Evolutionary conservation across 2,888 invertebrate species (phyloP), one percentile per base, ranked within the genome.

Genomic region (Caenorhabditis macrosperma): DNA sequence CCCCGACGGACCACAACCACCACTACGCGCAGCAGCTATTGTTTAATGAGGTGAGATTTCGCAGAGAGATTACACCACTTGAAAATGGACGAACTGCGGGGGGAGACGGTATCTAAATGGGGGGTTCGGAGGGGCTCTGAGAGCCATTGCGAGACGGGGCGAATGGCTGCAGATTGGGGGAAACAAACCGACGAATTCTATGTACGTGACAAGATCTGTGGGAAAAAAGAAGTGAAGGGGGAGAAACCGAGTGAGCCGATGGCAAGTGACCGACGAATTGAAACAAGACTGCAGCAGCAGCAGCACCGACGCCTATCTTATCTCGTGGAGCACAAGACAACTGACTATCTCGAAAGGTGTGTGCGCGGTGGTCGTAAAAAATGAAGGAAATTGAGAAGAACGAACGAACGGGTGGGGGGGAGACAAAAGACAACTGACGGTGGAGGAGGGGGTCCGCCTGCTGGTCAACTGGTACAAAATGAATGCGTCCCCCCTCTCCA

Each of bases 31-130:
- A n/a, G 38, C 38, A 22, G 26, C 63, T 24, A 38, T 72, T 64
- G 57, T 64, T 48, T 72, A 64, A 72, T 63, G 33, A 64, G 72
- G 72, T 72, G 72, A 72, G 72, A 72, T 72, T 72, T 64, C 46
- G 35, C 33, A 30, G 9, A 4, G 20, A 69, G 69, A 69, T 69
- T 69, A 69, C 68, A 68, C 17, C 44, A 44, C 55, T 66, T 44
- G 35, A 50, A 50, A 30, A 22, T 17, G 28, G 7, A 26, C 20
- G n/a, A 22, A 33, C n/a, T 12, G 12, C 10, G 28, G 30, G n/a
- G 54, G 5, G n/a, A 54, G 7, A 54, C 57, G 20, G 33, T 33
- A 10, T 12, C 26, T 50, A n/a, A n/a, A n/a, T 15, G 26, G 50
- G 50, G 46, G 17, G 5, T 3, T 6, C 2, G 20, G 10, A 46